phyloP scores from a whole-genome alignment of 2,888 invertebrate genomes.

The Scaptomyza polygonia region DNA sequence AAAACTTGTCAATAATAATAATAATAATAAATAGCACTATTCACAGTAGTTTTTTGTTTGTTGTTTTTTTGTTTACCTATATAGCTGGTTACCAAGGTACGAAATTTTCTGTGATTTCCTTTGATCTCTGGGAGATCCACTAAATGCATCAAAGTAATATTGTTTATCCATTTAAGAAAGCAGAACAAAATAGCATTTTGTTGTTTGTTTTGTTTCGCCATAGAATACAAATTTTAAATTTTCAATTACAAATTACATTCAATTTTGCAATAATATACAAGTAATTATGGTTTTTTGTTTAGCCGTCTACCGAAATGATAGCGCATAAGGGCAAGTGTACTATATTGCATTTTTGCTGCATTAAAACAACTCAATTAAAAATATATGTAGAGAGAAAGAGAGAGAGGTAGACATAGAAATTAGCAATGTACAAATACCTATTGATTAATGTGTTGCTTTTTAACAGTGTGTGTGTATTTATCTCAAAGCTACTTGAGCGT shows the following conservation, averaged over 20 bases:
- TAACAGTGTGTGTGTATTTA: constrained; percentile 3
- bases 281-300: constrained; percentile 1
- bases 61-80: constrained; percentile 91
- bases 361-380: constrained; percentile 37
- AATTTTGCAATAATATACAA: constrained; percentile 6
- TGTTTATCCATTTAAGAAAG: constrained; percentile 57
- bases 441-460: constrained; percentile 9
- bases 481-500: constrained; percentile 15
- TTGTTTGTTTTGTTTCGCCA: constrained; percentile 44
- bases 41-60: constrained; percentile 5
- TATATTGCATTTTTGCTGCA: constrained; percentile 73
- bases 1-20: constrained; percentile 1
- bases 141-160: constrained; percentile 85
- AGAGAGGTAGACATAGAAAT: constrained; percentile 35
- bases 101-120: constrained; percentile 99
- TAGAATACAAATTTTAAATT: constrained; percentile 33
- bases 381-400: constrained; percentile 5
- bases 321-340: constrained; percentile 62
- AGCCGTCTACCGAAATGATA: constrained; percentile 51
- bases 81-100: constrained; percentile 99
- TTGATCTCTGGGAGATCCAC: constrained; percentile 99
- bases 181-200: constrained; percentile 65
- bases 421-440: constrained; percentile 50
- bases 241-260: constrained; percentile 23
- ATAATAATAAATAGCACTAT: constrained; percentile 1